Evolutionary conservation across 2,888 invertebrate genomes (phyloP), one percentile per base, ranked within the genome.

Genomic region (Cerceris rybyensis): DNA sequence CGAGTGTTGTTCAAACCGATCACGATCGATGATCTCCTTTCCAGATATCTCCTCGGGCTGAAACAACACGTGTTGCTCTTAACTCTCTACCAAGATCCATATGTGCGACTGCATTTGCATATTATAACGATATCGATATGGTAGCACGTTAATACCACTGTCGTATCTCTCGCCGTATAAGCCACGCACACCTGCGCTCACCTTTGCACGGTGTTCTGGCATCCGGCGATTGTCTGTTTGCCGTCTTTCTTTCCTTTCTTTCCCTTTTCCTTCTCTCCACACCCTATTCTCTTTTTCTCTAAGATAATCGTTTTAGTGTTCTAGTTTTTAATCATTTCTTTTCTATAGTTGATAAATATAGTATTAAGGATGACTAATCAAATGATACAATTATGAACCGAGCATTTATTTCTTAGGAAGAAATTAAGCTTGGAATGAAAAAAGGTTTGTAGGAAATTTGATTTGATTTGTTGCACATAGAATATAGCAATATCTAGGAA

Each of bases 91-190:
- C 50, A 43, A n/a, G 60, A 49, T 60, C 49, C 41, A 46, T 64
- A 57, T 64, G 72, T 55, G 72, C 79, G 64, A 65, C 57, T 14
- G 65, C 69, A 88, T 88, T 88, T 88, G 88, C 88, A 88, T 88
- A 88, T 88, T 88, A 85, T 86, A 88, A 88, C 88, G 88, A 88
- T 88, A 88, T 87, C 85, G 82, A 87, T 87, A 88, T 85, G 75
- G 83, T 70, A 77, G 85, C 80, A 82, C 85, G 83, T 83, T 86
- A 86, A 83, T 83, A 78, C 80, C 79, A 84, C 70, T 81, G 87
- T 81, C 83, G 81, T 78, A 60, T 68, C 74, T 71, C 75, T 73
- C 68, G 68, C 75, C 83, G 76, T 86, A 85, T 79, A 86, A 83
- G 84, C 70, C 75, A 59, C 55, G 83, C 73, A 82, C 83, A 80